Evolutionary conservation across 2,888 invertebrate genomes (phyloP).

Genomic region (Glyphotaelius pellucidus): DNA sequence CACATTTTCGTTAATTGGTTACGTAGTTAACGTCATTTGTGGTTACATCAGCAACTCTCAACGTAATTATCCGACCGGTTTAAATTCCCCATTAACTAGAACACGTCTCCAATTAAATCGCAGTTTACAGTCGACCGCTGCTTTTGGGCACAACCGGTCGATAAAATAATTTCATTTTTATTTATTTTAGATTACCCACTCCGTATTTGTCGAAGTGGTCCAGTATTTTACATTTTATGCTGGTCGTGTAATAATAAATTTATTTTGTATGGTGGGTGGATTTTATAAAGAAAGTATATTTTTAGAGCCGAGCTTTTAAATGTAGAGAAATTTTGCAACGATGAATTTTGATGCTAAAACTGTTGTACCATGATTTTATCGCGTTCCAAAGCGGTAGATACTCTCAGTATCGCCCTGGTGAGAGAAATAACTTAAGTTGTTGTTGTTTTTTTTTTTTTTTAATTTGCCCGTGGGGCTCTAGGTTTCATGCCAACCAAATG

Average conservation of each 20-base stretch:
- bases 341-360: neutral
- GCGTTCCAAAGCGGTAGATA: no score
- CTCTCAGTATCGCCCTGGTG: no score
- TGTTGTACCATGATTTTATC: no score
- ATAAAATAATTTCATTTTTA: neutral
- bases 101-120: neutral
- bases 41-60: neutral
- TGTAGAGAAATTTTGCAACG: neutral
- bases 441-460: no score
- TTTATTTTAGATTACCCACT: neutral
- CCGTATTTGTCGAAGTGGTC: neutral
- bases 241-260: neutral
- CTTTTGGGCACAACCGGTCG: neutral
- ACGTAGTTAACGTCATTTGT: neutral
- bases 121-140: neutral
- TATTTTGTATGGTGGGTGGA: neutral
- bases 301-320: neutral
- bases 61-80: neutral
- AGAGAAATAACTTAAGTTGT: no score
- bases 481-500: no score
- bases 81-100: neutral
- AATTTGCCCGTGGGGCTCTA: no score
- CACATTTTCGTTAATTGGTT: neutral
- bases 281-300: neutral
- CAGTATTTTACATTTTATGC: neutral